phyloP scores from a whole-genome alignment of 2,113 vertebrate genomes.

The Nibea albiflora region DNA sequence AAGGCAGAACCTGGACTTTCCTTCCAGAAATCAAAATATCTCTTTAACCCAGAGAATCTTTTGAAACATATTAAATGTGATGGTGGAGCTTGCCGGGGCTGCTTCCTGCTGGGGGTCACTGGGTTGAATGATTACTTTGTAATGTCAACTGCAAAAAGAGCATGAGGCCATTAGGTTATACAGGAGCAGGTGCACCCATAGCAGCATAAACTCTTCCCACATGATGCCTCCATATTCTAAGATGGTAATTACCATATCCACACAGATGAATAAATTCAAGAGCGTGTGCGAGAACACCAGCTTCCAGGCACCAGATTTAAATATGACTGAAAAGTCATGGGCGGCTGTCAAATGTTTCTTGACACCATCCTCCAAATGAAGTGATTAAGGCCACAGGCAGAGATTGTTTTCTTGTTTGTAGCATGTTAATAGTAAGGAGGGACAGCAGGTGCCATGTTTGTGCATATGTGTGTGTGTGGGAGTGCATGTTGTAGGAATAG shows the following conservation, averaged over 20 bases:
- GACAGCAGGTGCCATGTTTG: constrained; percentile 1
- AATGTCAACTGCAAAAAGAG: constrained; percentile 19
- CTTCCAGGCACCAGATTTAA: neutral
- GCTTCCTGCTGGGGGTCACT: neutral
- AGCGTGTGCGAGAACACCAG: constrained; percentile 5
- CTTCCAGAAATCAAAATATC: neutral
- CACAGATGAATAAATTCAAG: constrained; percentile 20
- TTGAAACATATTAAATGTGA: neutral
- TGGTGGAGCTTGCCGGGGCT: neutral
- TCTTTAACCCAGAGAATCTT: neutral
- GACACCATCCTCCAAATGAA: neutral
- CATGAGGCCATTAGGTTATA: constrained; percentile 5
- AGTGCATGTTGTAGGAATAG: constrained; percentile 4
- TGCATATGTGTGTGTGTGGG: constrained; percentile 9
- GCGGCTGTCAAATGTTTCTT: neutral
- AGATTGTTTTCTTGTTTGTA: constrained; percentile 10
- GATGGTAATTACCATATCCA: constrained; percentile 26
- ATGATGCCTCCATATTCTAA: constrained; percentile 17
- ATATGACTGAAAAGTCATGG: constrained; percentile 25
- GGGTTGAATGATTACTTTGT: constrained; percentile 6
- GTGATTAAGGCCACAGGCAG: neutral
- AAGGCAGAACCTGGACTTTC: neutral
- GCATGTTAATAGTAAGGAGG: constrained; percentile 14
- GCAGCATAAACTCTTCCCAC: constrained; percentile 17
- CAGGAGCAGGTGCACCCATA: constrained; percentile 35